phyloP scores from a whole-genome alignment of 2,797 vertebrate genomes.

The Kryptolebias ocellatus region DNA sequence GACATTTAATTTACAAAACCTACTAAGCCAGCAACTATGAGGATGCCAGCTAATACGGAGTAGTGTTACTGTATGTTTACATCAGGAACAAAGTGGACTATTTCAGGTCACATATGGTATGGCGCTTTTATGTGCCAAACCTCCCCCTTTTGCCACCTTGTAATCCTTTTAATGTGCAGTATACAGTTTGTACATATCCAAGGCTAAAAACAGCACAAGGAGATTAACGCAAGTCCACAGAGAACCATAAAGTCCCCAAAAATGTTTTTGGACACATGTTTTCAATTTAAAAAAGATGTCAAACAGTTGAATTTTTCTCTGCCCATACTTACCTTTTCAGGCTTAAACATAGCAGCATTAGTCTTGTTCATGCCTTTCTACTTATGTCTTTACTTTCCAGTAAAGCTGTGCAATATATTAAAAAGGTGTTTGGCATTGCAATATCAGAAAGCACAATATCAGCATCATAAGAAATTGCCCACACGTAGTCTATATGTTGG shows the following conservation, averaged over 20 bases:
- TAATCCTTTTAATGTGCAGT: not conserved
- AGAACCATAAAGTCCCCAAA: not conserved
- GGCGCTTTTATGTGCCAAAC: not conserved
- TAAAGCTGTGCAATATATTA: no score
- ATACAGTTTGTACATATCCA: not conserved
- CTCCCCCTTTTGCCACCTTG: slow-evolving; percentile 24
- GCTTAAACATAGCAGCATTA: no score
- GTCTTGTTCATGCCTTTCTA: no score
- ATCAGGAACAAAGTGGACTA: slow-evolving; percentile 15
- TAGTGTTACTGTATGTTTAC: slow-evolving; percentile 21
- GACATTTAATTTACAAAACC: slow-evolving; percentile 50
- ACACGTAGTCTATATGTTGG: no score
- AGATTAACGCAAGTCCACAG: slow-evolving; percentile 11
- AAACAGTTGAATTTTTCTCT: no score
- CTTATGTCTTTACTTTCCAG: no score
- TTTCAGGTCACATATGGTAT: slow-evolving; percentile 6
- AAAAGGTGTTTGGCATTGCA: no score
- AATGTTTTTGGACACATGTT: no score
- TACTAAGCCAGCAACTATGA: slow-evolving; percentile 18
- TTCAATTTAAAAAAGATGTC: no score
- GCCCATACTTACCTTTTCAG: no score
- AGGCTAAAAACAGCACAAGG: slow-evolving; percentile 7
- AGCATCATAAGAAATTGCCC: no score
- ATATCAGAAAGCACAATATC: no score
- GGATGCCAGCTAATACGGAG: slow-evolving; percentile 22